Conservation (phyloP, 2,113 vertebrate genomes). For the Zosterops japonicus region DNA sequence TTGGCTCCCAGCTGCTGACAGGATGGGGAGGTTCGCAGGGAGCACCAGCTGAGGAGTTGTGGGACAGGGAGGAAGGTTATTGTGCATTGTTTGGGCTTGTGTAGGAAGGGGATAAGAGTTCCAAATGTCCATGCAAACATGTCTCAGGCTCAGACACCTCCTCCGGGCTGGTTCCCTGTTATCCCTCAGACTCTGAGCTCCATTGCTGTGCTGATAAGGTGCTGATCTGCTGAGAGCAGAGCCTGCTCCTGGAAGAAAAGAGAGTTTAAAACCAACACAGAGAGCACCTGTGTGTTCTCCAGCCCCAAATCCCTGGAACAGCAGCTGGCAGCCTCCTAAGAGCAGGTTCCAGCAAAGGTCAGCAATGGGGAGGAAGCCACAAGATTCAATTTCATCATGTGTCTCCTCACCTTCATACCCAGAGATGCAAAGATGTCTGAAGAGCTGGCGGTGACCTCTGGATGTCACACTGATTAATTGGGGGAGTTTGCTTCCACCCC, state of each 20-base stretch:
- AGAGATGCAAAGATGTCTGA: neutral
- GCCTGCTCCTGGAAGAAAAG: neutral
- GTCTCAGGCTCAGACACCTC: neutral
- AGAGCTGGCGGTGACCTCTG: neutral
- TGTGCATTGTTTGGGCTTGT: neutral
- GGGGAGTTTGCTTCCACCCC: neutral
- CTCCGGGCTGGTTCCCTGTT: neutral
- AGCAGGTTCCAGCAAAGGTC: neutral
- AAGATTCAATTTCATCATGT: neutral
- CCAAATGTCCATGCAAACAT: neutral
- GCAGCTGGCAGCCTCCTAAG: neutral
- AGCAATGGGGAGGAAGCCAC: neutral
- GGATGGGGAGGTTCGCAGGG: neutral
- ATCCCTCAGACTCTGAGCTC: neutral
- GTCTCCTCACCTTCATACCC: neutral
- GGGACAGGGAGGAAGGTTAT: neutral
- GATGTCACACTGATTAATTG: constrained; percentile 41
- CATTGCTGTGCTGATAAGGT: fast-evolving
- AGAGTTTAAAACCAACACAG: neutral
- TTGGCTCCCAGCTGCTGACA: neutral
- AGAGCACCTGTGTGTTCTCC: neutral
- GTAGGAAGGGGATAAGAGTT: neutral
- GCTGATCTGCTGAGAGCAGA: neutral
- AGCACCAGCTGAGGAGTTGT: neutral
- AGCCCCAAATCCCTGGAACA: neutral